Conservation (phyloP, 2,113 vertebrate genomes). For the Micronycteris hirsuta region DNA sequence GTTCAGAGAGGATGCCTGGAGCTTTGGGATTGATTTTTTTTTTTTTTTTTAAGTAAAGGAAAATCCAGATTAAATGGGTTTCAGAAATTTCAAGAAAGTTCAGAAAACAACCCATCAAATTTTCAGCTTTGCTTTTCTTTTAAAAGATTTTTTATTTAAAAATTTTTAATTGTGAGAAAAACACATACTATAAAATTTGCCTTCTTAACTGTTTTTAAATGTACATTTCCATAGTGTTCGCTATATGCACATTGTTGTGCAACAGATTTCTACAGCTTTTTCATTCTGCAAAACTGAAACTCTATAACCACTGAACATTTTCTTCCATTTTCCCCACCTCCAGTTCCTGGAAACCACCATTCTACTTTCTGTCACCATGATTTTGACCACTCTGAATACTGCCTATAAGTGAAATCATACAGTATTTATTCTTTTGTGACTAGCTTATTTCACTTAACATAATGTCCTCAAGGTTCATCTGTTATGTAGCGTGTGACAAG, state of each 20-base stretch:
- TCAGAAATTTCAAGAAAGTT: background rate
- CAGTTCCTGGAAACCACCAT: too few relatives aligned
- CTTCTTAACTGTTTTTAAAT: background rate
- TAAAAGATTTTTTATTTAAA: background rate
- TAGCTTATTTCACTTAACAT: background rate
- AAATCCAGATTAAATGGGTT: background rate
- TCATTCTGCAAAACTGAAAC: background rate
- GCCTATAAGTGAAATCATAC: background rate
- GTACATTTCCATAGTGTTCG: background rate
- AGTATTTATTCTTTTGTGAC: background rate
- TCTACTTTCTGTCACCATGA: background rate
- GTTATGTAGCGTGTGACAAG: background rate
- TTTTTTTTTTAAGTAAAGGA: background rate
- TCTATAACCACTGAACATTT: background rate
- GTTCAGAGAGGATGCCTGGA: background rate
- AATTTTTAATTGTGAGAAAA: background rate
- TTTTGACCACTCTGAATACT: background rate
- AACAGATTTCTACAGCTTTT: background rate
- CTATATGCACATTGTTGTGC: background rate
- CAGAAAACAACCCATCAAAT: background rate
- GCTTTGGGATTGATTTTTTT: background rate
- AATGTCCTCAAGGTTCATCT: background rate
- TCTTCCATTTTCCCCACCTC: accelerated
- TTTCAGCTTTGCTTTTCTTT: background rate
- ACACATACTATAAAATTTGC: background rate